Conservation (phyloP, 2,888 invertebrate species). For the Ormyrus thymus region DNA sequence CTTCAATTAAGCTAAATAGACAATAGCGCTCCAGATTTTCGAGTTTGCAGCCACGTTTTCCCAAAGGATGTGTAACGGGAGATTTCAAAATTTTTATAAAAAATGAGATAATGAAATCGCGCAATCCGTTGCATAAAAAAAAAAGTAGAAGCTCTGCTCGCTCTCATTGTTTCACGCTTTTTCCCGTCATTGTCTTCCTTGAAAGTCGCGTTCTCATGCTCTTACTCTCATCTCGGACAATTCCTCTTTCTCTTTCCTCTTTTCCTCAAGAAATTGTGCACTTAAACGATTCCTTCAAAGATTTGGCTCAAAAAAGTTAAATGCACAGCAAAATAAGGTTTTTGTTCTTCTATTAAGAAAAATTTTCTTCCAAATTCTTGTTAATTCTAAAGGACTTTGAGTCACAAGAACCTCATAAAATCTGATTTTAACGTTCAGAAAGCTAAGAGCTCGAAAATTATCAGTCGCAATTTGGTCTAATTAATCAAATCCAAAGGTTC, state of each 20-base stretch:
- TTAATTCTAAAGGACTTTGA: no score
- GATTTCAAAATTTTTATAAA: constrained; percentile 10
- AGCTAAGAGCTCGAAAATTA: no score
- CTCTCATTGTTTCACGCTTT: constrained; percentile 38
- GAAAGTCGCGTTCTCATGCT: constrained; percentile 14
- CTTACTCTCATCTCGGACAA: neutral
- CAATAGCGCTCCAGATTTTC: neutral
- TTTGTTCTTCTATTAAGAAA: no score
- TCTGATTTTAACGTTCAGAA: no score
- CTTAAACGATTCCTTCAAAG: no score
- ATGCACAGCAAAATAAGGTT: no score
- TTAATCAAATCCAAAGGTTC: no score
- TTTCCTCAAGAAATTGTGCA: neutral
- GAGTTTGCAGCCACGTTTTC: neutral
- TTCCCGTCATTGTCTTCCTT: constrained; percentile 37
- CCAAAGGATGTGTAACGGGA: neutral
- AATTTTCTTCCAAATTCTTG: no score
- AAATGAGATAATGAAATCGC: neutral
- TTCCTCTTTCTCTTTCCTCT: neutral
- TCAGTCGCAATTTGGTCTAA: neutral
- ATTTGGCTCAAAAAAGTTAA: no score
- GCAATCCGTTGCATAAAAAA: constrained; percentile 30
- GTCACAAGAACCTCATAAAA: no score
- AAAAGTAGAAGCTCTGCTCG: constrained; percentile 2
- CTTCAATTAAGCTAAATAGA: neutral